These are phyloP conservation scores for Eremophila alpestris DNA, from an alignment of 2,797 vertebrate genomes.

Conservation along the genomic window DNA sequence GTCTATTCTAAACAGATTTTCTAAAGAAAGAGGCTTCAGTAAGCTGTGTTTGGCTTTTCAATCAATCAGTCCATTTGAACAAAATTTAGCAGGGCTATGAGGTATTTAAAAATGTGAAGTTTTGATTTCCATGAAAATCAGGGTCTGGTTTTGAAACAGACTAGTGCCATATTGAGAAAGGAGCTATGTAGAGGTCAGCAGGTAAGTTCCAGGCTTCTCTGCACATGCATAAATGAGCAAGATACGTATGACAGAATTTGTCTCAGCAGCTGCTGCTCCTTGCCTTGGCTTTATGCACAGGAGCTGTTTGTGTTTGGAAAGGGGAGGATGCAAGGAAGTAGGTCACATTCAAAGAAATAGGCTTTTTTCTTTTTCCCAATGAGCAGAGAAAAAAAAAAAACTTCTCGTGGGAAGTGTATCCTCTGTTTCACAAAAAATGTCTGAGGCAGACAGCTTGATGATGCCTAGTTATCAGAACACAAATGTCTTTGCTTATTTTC, in stretches of 20 bases:
- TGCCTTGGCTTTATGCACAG: background rate
- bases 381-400: background rate
- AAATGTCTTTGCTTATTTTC: background rate
- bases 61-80: background rate
- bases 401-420: background rate
- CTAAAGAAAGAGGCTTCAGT: background rate
- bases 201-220: background rate
- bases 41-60: background rate
- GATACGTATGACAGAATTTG: background rate
- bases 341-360: background rate
- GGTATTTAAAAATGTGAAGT: background rate
- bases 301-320: background rate
- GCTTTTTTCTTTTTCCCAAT: background rate
- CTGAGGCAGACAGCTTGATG: background rate
- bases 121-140: background rate
- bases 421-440: background rate
- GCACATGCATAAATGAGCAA: background rate
- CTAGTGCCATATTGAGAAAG: background rate
- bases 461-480: background rate
- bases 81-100: background rate
- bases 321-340: background rate
- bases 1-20: background rate
- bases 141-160: background rate
- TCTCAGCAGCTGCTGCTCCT: background rate
- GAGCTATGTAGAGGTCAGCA: background rate